Percentiles rank a stretch among this genome's conserved stretches.
These are phyloP conservation scores for Drosophila erecta DNA, from an alignment of 1,140 invertebrate species.

Conservation along the genomic window DNA sequence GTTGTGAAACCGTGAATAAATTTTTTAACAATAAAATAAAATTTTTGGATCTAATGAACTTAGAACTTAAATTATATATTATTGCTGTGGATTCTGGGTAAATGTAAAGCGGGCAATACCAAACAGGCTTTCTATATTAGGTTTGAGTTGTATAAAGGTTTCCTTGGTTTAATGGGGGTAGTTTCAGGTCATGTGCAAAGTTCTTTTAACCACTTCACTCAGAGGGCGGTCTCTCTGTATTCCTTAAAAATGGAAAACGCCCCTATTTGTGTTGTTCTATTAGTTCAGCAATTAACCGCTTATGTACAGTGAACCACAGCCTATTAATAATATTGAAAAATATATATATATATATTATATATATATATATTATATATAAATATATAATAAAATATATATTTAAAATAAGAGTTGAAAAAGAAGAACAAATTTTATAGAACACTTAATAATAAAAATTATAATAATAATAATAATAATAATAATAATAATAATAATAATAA, in stretches of 20 bases:
- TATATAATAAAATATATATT: too few species aligned
- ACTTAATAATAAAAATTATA: too few species aligned
- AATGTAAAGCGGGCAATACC: constrained; percentile 44
- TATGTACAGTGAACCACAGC: constrained; percentile 8
- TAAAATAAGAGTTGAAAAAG: too few species aligned
- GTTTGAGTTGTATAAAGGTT: neutral
- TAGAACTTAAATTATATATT: too few species aligned
- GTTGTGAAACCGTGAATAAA: too few species aligned
- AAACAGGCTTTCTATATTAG: constrained; percentile 24
- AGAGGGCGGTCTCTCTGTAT: constrained; percentile 42
- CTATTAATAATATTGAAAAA: too few species aligned
- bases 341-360: too few species aligned
- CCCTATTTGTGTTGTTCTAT: constrained; percentile 44
- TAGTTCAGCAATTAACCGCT: constrained; percentile 59
- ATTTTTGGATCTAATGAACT: constrained; percentile 21
- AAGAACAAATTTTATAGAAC: too few species aligned
- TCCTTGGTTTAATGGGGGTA: constrained; percentile 48
- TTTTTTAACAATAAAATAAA: too few species aligned
- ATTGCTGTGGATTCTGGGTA: constrained; percentile 46
- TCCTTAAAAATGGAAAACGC: constrained; percentile 45
- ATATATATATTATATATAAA: too few species aligned
- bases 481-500: too few species aligned
- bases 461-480: too few species aligned
- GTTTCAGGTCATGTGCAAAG: constrained; percentile 37
- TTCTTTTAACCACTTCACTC: constrained; percentile 36